Evolutionary conservation across 2,888 invertebrate genomes (phyloP), one percentile per base, ranked within the genome.

Genomic region (Lapara coniferarum): DNA sequence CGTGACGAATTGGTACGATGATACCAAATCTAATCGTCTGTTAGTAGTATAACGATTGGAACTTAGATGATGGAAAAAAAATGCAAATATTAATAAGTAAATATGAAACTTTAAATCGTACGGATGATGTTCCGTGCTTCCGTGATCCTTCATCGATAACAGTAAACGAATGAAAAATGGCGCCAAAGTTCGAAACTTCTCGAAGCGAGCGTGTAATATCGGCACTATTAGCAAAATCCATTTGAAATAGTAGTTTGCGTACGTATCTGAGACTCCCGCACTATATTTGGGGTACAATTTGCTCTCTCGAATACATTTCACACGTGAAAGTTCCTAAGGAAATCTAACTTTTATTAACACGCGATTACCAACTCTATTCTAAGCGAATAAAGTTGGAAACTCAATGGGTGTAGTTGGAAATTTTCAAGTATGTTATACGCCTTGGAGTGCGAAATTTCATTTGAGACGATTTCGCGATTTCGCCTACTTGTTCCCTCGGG

Each of bases 401-500:
- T 51, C 53, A 52, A 30, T 59, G 71, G n/a, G 2, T 67, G n/a
- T 51, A 10, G 3, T 8, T 25, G 68, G 71, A 81, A 80, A 79
- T 76, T 81, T 81, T 81, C 82, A 76, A 85, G 86, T 85, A 85
- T 85, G 85, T 85, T 87, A 84, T 85, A 85, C 76, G 85, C 80
- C 82, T 83, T 79, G 85, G 83, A 87, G 90, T 89, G 85, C 87
- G 89, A 92, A 92, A 92, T 91, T 92, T 92, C 89, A 91, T 92
- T 92, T 91, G 89, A 86, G 90, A 89, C 89, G 88, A 90, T 90
- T 91, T 87, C 85, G 86, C 89, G 90, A 92, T 89, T 89, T 88
- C 82, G 81, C 80, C 77, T 80, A 75, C 85, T 82, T 78, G 84
- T 84, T 83, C 88, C 90, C 89, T 78, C 37, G 81, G 84, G 90